Evolutionary conservation across 2,113 vertebrate genomes (phyloP), one percentile per base, ranked within the genome.

Genomic region (Xenopus laevis): DNA sequence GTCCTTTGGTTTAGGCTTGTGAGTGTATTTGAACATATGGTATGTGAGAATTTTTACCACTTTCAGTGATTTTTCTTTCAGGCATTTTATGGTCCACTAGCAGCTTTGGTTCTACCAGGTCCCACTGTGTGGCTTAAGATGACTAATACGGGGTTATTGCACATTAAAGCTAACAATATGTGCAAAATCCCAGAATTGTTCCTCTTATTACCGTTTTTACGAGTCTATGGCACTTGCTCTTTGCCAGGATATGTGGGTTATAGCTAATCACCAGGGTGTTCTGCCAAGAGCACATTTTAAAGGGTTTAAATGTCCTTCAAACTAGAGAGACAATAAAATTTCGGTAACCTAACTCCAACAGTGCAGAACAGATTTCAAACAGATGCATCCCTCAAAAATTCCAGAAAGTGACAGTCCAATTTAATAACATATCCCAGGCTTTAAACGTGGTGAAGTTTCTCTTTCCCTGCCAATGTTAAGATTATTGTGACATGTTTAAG

Each of bases 151-250:
- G 55, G 66, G 59, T 74, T 74, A 61, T 44, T 4, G 65, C 21
- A 61, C 20, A 67, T 74, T 60, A 74, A 74, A 68, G 30, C 40
- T 73, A 67, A 52, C 20, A 68, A 74, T 61, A 60, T 27, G 44
- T 47, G 20, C 52, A 63, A 59, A 66, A 66, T 58, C 53, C 65
- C 53, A 61, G 40, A 68, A 13, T 58, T 74, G 20, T 60, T 74
- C 72, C 65, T 67, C 72, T 52, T 74, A 60, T 61, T 21, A 68
- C 64, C 40, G 55, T 64, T 68, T 74, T 74, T 74, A 74, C 52
- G 72, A 74, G 55, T 60, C 17, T 68, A 44, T 67, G 65, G 65
- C 65, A 73, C 33, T 58, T 58, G 53, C 47, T 59, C 53, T n/a
- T 33, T 50, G 72, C 64, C 71, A 73, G 71, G 62, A 73, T 45